A percentile compares a stretch with the other conserved stretches of the same genome.
phyloP scores from a whole-genome alignment of 2,888 invertebrate species.

The Thereva nobilitata region DNA sequence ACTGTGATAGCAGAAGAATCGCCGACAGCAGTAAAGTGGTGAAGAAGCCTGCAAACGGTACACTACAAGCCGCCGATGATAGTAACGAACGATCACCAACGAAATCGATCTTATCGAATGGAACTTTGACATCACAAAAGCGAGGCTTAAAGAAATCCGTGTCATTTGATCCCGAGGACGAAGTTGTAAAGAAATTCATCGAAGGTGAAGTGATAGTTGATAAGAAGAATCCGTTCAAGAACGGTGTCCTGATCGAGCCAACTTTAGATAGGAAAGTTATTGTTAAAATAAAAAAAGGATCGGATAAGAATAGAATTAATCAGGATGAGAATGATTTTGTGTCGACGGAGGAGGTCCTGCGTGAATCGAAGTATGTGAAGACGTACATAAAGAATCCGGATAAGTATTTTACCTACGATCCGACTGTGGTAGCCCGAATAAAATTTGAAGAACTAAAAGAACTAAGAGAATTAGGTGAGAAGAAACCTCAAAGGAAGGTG shows the following conservation, averaged over 20 bases:
- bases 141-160: conserved; percentile 51
- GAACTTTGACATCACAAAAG: conserved; percentile 6
- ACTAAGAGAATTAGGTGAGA: conserved; percentile 47
- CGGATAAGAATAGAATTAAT: conserved; percentile 6
- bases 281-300: conserved; percentile 18
- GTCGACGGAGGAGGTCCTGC: conserved; percentile 57
- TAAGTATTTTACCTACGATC: conserved; percentile 57
- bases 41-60: not conserved
- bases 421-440: conserved; percentile 53
- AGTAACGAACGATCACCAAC: conserved; percentile 15
- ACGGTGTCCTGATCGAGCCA: conserved; percentile 29
- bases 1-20: conserved; percentile 23
- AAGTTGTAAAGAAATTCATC: conserved; percentile 54
- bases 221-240: conserved; percentile 56
- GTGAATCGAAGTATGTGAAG: conserved; percentile 58
- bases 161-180: conserved; percentile 54
- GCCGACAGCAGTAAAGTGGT: conserved; percentile 2
- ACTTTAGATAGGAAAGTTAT: not conserved
- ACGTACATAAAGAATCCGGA: conserved; percentile 59
- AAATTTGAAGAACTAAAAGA: conserved; percentile 55
- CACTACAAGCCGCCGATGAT: conserved; percentile 5
- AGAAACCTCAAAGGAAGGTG: conserved; percentile 48
- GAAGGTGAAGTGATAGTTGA: conserved; percentile 57
- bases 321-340: conserved; percentile 50
- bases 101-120: conserved; percentile 27